These are phyloP conservation scores for Spisula solida DNA, from an alignment of 2,888 invertebrate species.

Conservation along the genomic window DNA sequence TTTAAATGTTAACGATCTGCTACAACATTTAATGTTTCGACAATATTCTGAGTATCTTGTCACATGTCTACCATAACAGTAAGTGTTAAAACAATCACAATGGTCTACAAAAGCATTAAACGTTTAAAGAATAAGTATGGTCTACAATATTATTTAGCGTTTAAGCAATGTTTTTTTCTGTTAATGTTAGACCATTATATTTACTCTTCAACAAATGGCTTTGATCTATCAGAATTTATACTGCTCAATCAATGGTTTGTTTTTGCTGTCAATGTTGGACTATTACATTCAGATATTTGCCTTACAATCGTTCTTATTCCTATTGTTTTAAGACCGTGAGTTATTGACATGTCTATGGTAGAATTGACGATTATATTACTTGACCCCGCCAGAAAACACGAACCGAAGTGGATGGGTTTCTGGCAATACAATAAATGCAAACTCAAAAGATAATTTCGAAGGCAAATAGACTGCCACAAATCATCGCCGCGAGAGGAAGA, in stretches of 20 bases:
- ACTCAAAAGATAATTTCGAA: slow-evolving; percentile 3
- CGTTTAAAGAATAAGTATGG: too few relatives aligned
- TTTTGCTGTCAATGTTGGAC: neutral
- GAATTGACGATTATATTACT: neutral
- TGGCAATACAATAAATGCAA: slow-evolving; percentile 28
- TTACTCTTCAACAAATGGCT: too few relatives aligned
- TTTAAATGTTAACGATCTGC: neutral
- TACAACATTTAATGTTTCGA: too few relatives aligned
- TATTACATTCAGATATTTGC: neutral
- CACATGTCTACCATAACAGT: too few relatives aligned
- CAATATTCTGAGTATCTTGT: too few relatives aligned
- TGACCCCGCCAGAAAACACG: neutral
- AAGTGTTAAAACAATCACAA: too few relatives aligned
- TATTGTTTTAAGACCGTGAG: neutral
- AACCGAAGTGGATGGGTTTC: neutral
- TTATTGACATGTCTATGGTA: slow-evolving; percentile 18
- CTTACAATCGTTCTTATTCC: neutral
- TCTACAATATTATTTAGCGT: too few relatives aligned
- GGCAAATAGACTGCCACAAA: slow-evolving; percentile 22
- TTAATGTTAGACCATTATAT: too few relatives aligned
- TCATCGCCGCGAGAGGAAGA: slow-evolving; percentile 8
- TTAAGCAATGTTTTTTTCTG: too few relatives aligned
- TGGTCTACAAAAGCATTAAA: too few relatives aligned
- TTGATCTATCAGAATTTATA: too few relatives aligned
- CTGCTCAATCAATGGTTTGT: too few relatives aligned